Base-by-base conservation (phyloP, 2,797 vertebrate genomes). In the Peromyscus melanophrys region DNA sequence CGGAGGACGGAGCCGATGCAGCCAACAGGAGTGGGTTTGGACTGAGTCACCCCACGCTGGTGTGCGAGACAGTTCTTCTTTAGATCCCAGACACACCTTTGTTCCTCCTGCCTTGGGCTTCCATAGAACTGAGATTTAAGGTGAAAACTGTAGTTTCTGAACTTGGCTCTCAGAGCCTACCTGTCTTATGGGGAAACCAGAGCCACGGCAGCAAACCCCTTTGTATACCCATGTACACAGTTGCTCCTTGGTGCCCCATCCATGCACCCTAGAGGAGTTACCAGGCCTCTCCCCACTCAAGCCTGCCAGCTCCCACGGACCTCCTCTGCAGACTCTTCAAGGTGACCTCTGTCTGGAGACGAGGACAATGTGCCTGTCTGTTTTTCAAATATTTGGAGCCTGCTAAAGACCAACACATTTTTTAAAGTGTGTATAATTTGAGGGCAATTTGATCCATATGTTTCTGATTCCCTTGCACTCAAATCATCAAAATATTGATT, bases 401-500 rank as follows among this genome's bases (percentile, higher is more conserved):
- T 93, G 88, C 96, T 97, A 95, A 97, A 97, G 95, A 97, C 94
- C 92, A 96, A 88, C 92, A 91, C 87, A 6, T 92, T 96, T 95
- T 86, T 91, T 63, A 31, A 97, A 95, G 93, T 90, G 81, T 98
- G 77, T 96, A 97, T 98, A 97, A 98, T 97, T 97, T 65, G 77
- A 98, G 95, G 92, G 94, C 94, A 98, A 98, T 98, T 94, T 95
- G 78, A 98, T 96, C 95, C 97, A 98, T 98, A 98, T 98, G 98
- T 98, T 98, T 98, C 97, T 98, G 98, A 98, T 98, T 98, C 97
- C 85, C 94, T 92, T 93, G 97, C 94, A 97, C 97, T 98, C 97
- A 98, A 98, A 97, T 97, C 97, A 98, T 98, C 97, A 97, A 98
- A 98, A 98, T 98, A 98, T 97, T 98, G 98, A 97, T 98, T 97